Evolutionary conservation across 2,888 invertebrate species (phyloP).

Genomic region (Lordiphosa fenestrarum): DNA sequence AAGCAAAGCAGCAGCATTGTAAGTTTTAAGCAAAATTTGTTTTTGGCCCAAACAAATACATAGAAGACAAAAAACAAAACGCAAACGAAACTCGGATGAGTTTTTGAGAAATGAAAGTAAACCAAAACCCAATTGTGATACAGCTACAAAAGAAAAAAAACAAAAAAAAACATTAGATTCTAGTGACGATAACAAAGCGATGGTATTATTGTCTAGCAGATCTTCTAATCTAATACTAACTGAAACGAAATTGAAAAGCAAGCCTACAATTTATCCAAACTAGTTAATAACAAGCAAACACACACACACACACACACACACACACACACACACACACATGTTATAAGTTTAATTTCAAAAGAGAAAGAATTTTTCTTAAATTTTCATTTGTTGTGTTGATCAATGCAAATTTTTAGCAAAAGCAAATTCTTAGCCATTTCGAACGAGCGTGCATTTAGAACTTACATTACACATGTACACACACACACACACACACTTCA

Average conservation of each 20-base stretch:
- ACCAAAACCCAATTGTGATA: constrained; percentile 46
- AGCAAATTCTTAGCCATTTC: constrained; percentile 71
- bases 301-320: constrained; percentile 18
- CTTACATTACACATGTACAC: constrained; percentile 46
- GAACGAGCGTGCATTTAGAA: constrained; percentile 67
- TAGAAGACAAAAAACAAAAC: constrained; percentile 3
- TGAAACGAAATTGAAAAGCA: constrained; percentile 60
- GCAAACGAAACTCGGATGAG: constrained; percentile 4
- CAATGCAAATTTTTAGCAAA: constrained; percentile 23
- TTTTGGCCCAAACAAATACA: constrained; percentile 7
- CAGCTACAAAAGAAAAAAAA: constrained; percentile 29
- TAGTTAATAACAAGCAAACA: constrained; percentile 46
- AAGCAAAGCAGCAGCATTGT: constrained; percentile 26
- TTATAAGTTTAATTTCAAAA: constrained; percentile 51
- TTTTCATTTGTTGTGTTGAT: constrained; percentile 47
- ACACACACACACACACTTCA: constrained; percentile 26
- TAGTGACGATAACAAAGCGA: constrained; percentile 42
- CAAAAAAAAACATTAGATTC: constrained; percentile 29
- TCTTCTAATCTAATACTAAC: constrained; percentile 26
- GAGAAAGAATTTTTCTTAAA: constrained; percentile 28
- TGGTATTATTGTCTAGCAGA: constrained; percentile 28
- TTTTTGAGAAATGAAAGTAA: constrained; percentile 39
- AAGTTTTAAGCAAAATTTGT: constrained; percentile 8
- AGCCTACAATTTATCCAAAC: constrained; percentile 74
- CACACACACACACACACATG: constrained; percentile 29